phyloP scores from a whole-genome alignment of 30 jellyfish, hydroid and myxozoan genomes.

The Hydractinia echinata region DNA sequence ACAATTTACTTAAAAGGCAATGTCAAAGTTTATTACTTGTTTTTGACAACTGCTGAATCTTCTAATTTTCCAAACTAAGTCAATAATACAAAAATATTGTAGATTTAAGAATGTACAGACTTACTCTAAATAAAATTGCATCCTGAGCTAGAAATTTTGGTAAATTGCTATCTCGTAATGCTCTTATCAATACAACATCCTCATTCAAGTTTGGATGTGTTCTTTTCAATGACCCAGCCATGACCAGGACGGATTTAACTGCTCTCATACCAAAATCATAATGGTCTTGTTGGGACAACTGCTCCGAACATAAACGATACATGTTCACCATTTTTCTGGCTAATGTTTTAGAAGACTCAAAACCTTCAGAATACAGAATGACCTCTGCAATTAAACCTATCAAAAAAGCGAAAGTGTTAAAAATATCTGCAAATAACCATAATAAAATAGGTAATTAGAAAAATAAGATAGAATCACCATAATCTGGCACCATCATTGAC shows the following conservation, averaged over 20 bases:
- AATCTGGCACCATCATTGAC: slow-evolving; percentile 99
- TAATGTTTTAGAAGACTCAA: slow-evolving; percentile 88
- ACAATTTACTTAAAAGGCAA: too few relatives aligned
- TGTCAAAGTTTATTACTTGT: too few relatives aligned
- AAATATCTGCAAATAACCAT: neutral
- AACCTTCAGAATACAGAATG: slow-evolving; percentile 93
- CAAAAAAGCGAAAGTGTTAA: neutral
- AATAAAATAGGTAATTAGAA: neutral
- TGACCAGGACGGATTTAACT: slow-evolving; percentile 92
- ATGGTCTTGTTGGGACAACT: slow-evolving; percentile 98
- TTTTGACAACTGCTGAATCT: too few relatives aligned
- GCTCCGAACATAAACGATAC: slow-evolving; percentile 98
- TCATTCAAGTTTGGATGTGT: slow-evolving; percentile 82
- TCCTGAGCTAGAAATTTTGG: slow-evolving; percentile 96
- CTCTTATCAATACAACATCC: slow-evolving; percentile 91
- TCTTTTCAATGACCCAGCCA: slow-evolving; percentile 99
- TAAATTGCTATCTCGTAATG: slow-evolving; percentile 88
- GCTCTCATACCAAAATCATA: slow-evolving; percentile 99
- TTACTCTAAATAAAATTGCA: slow-evolving; percentile 68
- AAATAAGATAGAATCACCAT: slow-evolving; percentile 48
- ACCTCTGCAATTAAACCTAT: slow-evolving; percentile 96
- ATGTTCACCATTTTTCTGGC: slow-evolving; percentile 97
- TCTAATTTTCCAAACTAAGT: too few relatives aligned
- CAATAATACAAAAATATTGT: too few relatives aligned
- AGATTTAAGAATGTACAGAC: neutral